Base-by-base conservation (phyloP, 2,888 invertebrate species). In the Sycophila texana region DNA sequence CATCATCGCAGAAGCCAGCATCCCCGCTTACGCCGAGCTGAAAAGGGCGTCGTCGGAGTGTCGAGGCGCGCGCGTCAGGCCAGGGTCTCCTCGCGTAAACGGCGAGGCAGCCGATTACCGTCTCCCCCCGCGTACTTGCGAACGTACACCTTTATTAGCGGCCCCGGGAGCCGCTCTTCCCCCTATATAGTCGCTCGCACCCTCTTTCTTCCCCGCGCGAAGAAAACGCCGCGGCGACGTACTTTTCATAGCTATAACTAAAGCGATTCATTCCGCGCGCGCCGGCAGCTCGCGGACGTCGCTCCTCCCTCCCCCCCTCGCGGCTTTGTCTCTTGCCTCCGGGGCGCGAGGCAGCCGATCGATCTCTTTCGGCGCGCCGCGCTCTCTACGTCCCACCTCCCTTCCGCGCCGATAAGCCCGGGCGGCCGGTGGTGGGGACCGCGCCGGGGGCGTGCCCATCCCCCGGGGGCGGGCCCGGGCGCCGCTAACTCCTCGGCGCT, bases 341-440 rank as follows among this genome's bases (percentile, higher is more conserved):
- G 22, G 83, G 77, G 79, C 55, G 66, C 61, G 83, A 79, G 53
- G 16, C 4, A 82, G 83, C 83, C 86, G 86, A 86, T 86, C 86
- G 86, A 86, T 86, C 85, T 85, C 85, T 86, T 86, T 86, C 86
- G 84, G 39, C 39, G 39, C 39, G 39, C 39, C 39, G 30, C 30
- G 30, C 30, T 2, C 30, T 30, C n/a, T n/a, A 26, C 63, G 14
- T 30, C 39, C 63, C 4, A 53, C 30, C 73, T 53, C 61, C 26
- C 72, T 12, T n/a, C 55, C 18, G 60, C 20, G 14, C 20, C 60
- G 60, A 60, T 60, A 60, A 60, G 60, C 60, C 26, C 60, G 30
- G 47, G 47, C 60, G 30, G 16, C 5, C 49, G 49, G 18, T 14
- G n/a, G 22, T 5, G 55, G 18, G 49, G 47, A 49, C 65, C 65